phyloP scores from a whole-genome alignment of 2,888 invertebrate species.

The Hoplodrina blanda region DNA sequence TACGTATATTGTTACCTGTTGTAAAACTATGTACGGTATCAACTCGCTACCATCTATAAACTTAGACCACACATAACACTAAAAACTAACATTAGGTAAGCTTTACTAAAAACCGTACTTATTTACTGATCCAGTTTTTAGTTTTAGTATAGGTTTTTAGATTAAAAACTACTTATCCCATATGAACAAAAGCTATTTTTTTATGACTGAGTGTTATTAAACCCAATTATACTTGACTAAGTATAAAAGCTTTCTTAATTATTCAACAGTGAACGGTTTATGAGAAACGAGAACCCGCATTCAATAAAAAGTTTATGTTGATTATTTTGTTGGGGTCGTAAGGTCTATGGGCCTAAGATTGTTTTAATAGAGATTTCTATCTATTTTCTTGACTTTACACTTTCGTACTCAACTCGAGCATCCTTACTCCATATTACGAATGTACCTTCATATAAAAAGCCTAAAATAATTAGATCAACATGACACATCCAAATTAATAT shows the following conservation, averaged over 20 bases:
- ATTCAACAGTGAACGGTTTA: constrained; percentile 50
- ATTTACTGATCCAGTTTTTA: background rate
- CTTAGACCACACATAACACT: constrained; percentile 7
- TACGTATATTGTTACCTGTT: too few relatives aligned
- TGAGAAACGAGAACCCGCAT: constrained; percentile 41
- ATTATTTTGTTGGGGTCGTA: constrained; percentile 32
- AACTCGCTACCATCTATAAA: background rate
- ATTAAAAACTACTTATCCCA: background rate
- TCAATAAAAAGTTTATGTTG: constrained; percentile 31
- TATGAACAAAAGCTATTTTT: too few relatives aligned
- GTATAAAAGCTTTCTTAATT: constrained; percentile 47
- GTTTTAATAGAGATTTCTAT: background rate
- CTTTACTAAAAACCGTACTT: background rate
- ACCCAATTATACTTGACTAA: constrained; percentile 33
- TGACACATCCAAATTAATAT: too few relatives aligned
- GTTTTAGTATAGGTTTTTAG: background rate
- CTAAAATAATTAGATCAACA: too few relatives aligned
- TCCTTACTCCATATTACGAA: too few relatives aligned
- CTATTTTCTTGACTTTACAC: too few relatives aligned
- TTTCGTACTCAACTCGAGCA: too few relatives aligned
- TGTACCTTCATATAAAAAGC: too few relatives aligned
- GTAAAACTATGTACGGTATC: background rate
- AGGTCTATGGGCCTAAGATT: background rate
- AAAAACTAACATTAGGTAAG: background rate
- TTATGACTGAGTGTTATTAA: background rate